Conservation (phyloP, 2,888 invertebrate species). For the Diarsia dahlii region DNA sequence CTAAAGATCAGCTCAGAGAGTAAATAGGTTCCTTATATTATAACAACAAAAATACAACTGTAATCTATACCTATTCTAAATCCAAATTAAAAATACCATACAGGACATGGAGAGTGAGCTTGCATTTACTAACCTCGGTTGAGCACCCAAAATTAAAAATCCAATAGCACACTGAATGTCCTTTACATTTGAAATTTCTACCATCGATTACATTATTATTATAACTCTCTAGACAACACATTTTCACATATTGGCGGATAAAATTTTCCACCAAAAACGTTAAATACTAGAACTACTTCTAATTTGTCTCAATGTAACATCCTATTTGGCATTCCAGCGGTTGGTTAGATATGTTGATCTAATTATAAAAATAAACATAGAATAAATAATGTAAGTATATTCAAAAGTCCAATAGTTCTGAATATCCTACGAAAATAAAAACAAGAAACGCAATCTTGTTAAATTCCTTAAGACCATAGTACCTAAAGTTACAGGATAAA, state of each 20-base stretch:
- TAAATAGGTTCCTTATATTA: not conserved
- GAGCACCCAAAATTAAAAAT: not conserved
- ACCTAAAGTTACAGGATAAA: not conserved
- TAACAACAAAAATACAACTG: not conserved
- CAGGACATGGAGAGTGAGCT: not conserved
- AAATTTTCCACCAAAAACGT: not conserved
- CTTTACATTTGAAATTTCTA: not conserved
- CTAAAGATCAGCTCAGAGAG: slow-evolving; percentile 27
- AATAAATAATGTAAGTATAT: slow-evolving; percentile 13
- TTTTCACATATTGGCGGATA: not conserved
- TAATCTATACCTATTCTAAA: not conserved
- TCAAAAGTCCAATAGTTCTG: slow-evolving; percentile 4
- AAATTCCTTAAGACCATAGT: not conserved
- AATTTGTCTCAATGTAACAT: slow-evolving; percentile 18
- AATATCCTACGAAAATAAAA: not conserved
- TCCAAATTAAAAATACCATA: not conserved
- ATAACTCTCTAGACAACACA: not conserved
- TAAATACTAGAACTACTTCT: not conserved
- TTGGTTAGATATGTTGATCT: not conserved
- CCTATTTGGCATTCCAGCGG: slow-evolving; percentile 17
- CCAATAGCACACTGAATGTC: not conserved
- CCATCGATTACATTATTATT: not conserved
- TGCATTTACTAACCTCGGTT: not conserved
- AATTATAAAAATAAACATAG: slow-evolving; percentile 12
- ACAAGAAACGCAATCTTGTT: not conserved